Percentiles rank a stretch among this genome's conserved stretches.
Evolutionary conservation across 2,888 invertebrate genomes (phyloP).

Genomic region (Leptinotarsa tumamoca): DNA sequence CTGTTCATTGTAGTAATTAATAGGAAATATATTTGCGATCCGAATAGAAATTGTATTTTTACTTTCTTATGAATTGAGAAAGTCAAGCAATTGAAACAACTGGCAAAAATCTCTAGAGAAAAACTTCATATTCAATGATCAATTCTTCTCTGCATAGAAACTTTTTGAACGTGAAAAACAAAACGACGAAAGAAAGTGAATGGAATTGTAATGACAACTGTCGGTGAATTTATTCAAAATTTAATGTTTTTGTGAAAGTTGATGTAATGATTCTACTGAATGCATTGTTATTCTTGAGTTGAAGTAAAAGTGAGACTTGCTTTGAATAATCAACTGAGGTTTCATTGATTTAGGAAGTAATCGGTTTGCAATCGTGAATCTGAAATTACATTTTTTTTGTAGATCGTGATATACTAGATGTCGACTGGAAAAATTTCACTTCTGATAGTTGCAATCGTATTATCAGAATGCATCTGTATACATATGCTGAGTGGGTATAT

Average conservation of each 20-base stretch:
- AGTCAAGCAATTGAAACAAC: no score
- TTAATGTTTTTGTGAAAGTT: constrained; percentile 18
- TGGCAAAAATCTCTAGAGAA: no score
- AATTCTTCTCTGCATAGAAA: no score
- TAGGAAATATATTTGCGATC: no score
- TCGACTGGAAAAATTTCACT: neutral
- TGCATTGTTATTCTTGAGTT: constrained; percentile 6
- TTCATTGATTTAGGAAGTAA: neutral
- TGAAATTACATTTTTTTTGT: neutral
- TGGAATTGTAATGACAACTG: neutral
- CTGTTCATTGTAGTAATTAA: no score
- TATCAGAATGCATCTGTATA: neutral
- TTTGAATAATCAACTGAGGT: constrained; percentile 7
- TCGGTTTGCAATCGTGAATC: neutral
- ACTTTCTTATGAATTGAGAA: no score
- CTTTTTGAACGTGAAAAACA: neutral
- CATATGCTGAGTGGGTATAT: no score
- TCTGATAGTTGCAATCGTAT: neutral
- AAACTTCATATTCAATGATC: no score
- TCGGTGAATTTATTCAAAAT: neutral
- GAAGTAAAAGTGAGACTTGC: constrained; percentile 13
- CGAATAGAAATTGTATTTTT: no score
- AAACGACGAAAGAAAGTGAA: neutral
- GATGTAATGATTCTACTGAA: neutral
- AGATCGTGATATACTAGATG: constrained; percentile 1